A percentile compares a stretch with the other conserved stretches of the same genome.
phyloP scores from a whole-genome alignment of 2,888 invertebrate species.

The Lissonota sp. region DNA sequence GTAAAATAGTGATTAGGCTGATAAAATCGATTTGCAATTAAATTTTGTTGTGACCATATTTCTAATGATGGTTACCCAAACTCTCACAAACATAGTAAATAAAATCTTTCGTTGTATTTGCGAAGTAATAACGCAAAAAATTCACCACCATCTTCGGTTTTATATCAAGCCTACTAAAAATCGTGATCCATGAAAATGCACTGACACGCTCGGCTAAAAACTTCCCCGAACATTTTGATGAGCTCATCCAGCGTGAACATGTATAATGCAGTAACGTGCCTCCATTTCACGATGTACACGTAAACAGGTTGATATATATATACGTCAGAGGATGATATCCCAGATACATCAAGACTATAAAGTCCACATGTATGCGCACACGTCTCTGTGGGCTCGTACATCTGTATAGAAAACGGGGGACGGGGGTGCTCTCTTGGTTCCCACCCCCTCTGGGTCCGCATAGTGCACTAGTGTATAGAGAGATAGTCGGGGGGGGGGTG shows the following conservation, averaged over 20 bases:
- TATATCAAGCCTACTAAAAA: no score
- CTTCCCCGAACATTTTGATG: background rate
- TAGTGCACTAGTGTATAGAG: constrained; percentile 7
- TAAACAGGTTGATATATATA: constrained; percentile 41
- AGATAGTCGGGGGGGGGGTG: constrained; percentile 18
- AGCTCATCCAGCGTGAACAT: background rate
- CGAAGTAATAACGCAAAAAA: background rate
- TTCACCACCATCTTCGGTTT: background rate
- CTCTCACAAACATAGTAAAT: background rate
- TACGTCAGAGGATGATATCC: constrained; percentile 35
- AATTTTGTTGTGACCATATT: no score
- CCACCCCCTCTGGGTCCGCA: constrained; percentile 22
- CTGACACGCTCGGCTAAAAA: background rate
- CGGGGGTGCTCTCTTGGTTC: constrained; percentile 16
- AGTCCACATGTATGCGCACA: constrained; percentile 4
- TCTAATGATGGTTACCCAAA: background rate
- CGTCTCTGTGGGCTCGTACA: constrained; percentile 53
- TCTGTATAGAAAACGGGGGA: constrained; percentile 25
- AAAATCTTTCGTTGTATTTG: background rate
- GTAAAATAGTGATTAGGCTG: no score
- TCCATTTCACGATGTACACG: constrained; percentile 5
- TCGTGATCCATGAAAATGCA: no score
- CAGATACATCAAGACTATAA: constrained; percentile 28
- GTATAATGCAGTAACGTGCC: no score
- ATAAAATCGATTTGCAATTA: no score